Conservation (phyloP, 2,113 vertebrate species). For the Cettia cetti region DNA sequence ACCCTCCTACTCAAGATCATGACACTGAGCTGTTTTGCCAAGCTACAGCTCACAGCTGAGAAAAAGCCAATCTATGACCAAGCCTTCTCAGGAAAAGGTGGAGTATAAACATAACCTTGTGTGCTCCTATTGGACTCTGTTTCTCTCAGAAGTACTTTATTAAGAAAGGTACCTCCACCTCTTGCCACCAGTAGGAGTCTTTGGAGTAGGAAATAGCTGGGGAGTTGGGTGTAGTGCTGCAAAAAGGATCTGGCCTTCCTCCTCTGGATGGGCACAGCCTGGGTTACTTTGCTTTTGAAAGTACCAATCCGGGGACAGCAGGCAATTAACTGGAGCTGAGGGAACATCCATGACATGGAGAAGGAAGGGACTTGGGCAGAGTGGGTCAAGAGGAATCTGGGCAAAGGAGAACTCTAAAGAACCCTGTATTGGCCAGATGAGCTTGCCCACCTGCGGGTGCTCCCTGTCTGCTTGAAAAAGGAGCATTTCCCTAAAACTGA, state of each 20-base stretch:
- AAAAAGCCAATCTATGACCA: background rate
- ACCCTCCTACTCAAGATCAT: background rate
- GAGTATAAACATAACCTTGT: fast-evolving
- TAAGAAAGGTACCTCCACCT: background rate
- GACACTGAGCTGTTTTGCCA: background rate
- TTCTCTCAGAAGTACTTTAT: background rate
- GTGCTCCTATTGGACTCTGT: background rate
- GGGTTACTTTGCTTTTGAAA: background rate
- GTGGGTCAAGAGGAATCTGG: background rate
- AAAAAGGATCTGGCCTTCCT: fast-evolving
- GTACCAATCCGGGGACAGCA: fast-evolving
- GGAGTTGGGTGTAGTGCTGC: background rate
- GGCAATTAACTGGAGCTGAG: background rate
- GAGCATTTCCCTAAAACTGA: background rate
- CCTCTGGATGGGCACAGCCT: background rate
- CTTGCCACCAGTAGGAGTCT: background rate
- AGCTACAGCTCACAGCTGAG: background rate
- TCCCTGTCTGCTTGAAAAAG: background rate
- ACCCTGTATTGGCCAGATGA: fast-evolving
- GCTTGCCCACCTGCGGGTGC: fast-evolving
- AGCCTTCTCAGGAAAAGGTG: background rate
- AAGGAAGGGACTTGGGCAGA: background rate
- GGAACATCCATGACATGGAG: background rate
- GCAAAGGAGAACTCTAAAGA: background rate
- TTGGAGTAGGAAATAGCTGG: background rate